Conservation (phyloP, 2,888 invertebrate species). For the Drosophila kokeensis region DNA sequence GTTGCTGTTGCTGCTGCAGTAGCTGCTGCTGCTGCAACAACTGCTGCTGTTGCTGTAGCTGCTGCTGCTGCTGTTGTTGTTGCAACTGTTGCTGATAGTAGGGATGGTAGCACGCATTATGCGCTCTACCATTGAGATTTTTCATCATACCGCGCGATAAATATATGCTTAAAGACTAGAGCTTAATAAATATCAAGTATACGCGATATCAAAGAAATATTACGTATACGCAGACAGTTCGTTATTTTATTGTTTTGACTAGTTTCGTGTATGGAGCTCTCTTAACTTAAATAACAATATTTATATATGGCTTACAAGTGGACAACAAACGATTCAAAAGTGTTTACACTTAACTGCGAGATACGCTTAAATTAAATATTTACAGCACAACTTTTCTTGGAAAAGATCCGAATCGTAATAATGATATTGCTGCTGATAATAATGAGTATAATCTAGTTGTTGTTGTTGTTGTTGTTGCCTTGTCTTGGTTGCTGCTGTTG, state of each 20-base stretch:
- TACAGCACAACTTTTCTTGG: conserved; percentile 70
- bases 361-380: conserved; percentile 45
- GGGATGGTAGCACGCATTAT: conserved; percentile 78
- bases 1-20: conserved; percentile 41
- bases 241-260: conserved; percentile 18
- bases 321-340: conserved; percentile 55
- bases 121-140: conserved; percentile 78
- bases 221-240: conserved; percentile 68
- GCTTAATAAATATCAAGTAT: conserved; percentile 68
- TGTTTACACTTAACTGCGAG: conserved; percentile 27
- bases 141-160: conserved; percentile 70
- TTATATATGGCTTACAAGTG: conserved; percentile 13
- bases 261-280: conserved; percentile 46
- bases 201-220: conserved; percentile 45
- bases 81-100: conserved; percentile 66
- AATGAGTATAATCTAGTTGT: conserved; percentile 26
- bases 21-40: conserved; percentile 30
- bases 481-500: conserved; percentile 34
- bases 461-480: conserved; percentile 36
- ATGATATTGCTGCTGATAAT: conserved; percentile 35
- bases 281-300: conserved; percentile 45
- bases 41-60: conserved; percentile 43
- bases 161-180: conserved; percentile 25
- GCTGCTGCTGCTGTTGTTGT: conserved; percentile 52
- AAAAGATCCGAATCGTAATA: conserved; percentile 61